Evolutionary conservation across 2,113 vertebrate genomes (phyloP).

Genomic region (Tor tambroides): DNA sequence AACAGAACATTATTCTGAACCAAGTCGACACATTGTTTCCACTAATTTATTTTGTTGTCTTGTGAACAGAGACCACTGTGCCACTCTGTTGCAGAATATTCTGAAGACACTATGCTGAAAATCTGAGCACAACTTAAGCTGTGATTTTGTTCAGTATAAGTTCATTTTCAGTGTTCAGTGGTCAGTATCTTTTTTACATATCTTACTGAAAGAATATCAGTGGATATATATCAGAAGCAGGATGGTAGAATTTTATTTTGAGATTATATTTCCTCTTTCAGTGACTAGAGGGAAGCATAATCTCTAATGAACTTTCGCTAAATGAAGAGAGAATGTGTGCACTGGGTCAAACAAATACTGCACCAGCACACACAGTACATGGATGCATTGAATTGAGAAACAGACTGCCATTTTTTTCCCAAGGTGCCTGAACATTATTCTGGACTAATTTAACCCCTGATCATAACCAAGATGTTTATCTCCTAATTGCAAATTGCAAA

Average conservation of each 20-base stretch:
- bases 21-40: background rate
- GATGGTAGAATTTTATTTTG: too few relatives aligned
- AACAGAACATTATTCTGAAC: too few relatives aligned
- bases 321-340: background rate
- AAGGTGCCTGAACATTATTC: background rate
- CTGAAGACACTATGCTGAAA: background rate
- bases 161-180: too few relatives aligned
- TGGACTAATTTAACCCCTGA: slow-evolving; percentile 25
- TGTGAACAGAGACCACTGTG: background rate
- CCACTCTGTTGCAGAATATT: background rate
- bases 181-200: too few relatives aligned
- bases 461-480: slow-evolving; percentile 20
- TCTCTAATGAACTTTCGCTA: background rate
- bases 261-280: background rate
- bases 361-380: background rate
- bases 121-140: background rate
- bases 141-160: too few relatives aligned
- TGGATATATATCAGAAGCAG: too few relatives aligned
- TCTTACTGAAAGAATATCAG: too few relatives aligned
- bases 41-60: background rate
- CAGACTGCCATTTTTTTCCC: background rate
- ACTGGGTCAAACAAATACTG: background rate
- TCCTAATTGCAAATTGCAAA: slow-evolving; percentile 37
- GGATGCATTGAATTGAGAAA: background rate
- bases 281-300: background rate